Percentiles rank a stretch among this genome's conserved stretches.
Evolutionary conservation across 1,140 invertebrate species (phyloP).

Genomic region (Mamestra configurata): DNA sequence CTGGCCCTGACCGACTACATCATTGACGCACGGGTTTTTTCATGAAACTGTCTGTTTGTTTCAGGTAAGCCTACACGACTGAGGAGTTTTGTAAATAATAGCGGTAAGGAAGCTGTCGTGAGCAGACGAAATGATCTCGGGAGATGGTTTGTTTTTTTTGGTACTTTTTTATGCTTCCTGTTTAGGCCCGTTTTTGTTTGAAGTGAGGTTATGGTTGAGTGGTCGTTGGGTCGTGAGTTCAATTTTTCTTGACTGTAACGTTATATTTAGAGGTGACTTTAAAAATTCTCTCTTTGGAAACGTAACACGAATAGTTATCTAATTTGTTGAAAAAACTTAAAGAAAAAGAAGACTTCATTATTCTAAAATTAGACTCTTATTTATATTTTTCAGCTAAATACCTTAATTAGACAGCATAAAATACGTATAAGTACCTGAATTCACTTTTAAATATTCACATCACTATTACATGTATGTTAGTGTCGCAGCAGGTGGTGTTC

Average conservation of each 20-base stretch:
- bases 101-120: constrained; percentile 21
- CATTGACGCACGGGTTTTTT: constrained; percentile 63
- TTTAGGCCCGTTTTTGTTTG: neutral
- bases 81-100: constrained; percentile 33
- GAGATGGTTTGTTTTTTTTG: constrained; percentile 3
- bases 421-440: constrained; percentile 7
- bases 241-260: neutral
- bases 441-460: too few relatives aligned
- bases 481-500: too few relatives aligned
- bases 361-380: neutral
- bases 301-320: too few relatives aligned
- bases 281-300: too few relatives aligned
- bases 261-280: too few relatives aligned
- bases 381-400: neutral
- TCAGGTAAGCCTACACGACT: constrained; percentile 65
- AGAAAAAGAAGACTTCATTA: too few relatives aligned
- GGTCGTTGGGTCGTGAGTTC: constrained; percentile 19
- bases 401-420: neutral
- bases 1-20: constrained; percentile 55
- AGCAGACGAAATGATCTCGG: neutral
- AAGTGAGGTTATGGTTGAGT: neutral
- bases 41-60: constrained; percentile 68
- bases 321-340: too few relatives aligned
- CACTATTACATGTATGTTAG: too few relatives aligned
- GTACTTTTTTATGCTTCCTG: neutral